A percentile compares a stretch with the other conserved stretches of the same genome.
phyloP scores from a whole-genome alignment of 37 sponge, comb jelly and placozoan genomes.

The Geodia barretti region DNA sequence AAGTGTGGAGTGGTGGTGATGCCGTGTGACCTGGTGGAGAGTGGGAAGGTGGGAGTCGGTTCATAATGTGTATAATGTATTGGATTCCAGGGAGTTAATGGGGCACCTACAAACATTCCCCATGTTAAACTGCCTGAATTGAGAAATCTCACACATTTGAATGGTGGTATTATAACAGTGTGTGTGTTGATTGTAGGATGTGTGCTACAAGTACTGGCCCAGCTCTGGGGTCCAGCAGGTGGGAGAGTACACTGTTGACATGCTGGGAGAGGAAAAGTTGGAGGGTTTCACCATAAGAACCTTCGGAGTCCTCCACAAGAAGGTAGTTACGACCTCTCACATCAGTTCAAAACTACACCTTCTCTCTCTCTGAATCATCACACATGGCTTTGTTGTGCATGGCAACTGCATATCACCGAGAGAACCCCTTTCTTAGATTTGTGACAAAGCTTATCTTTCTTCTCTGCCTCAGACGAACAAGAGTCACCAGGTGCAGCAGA shows the following conservation, averaged over 20 bases:
- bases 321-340: too few species aligned
- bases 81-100: too few species aligned
- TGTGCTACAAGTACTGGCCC: conserved; percentile 81
- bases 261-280: conserved; percentile 14
- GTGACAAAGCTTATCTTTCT: too few species aligned
- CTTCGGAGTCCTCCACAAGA: conserved; percentile 13
- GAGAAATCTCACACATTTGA: too few species aligned
- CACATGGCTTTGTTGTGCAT: neutral
- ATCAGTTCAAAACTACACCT: neutral
- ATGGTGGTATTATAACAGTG: too few species aligned
- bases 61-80: too few species aligned
- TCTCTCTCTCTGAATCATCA: neutral
- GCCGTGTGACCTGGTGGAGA: conserved; percentile 49
- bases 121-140: too few species aligned
- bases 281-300: conserved; percentile 43
- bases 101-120: too few species aligned
- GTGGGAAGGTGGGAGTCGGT: conserved; percentile 34
- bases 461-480: conserved; percentile 31
- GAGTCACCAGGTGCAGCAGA: conserved; percentile 69
- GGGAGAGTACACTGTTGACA: conserved; percentile 33
- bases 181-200: conserved; percentile 59
- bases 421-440: too few species aligned
- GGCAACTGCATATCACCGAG: too few species aligned
- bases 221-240: conserved; percentile 17
- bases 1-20: conserved; percentile 39